A percentile compares a stretch with the other conserved stretches of the same genome.
phyloP scores from a whole-genome alignment of 2,888 invertebrate species.

The Muschampia plurimacula region DNA sequence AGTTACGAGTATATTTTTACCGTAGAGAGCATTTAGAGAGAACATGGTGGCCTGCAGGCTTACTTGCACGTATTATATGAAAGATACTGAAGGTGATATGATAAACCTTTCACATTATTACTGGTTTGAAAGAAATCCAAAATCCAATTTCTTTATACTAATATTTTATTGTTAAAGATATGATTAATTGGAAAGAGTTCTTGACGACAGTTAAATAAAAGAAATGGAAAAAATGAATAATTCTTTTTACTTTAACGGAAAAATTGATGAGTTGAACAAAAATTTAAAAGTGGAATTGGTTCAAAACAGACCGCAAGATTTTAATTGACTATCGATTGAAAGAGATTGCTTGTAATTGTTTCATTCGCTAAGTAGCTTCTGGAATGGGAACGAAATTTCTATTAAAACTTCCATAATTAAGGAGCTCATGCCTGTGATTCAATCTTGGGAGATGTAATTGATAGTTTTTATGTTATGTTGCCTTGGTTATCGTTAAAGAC shows the following conservation, averaged over 20 bases:
- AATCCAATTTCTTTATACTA: not conserved
- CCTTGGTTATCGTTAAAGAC: not conserved
- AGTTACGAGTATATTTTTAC: too few species aligned
- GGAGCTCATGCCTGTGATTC: not conserved
- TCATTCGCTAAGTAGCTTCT: constrained; percentile 13
- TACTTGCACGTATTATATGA: too few species aligned
- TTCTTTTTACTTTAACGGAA: constrained; percentile 8
- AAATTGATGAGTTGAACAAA: constrained; percentile 14
- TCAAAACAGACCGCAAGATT: constrained; percentile 28
- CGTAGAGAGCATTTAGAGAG: too few species aligned
- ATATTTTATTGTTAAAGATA: not conserved
- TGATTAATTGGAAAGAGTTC: not conserved
- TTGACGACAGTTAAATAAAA: not conserved
- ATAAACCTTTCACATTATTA: not conserved
- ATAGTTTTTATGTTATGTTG: not conserved
- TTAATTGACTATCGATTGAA: constrained; percentile 27
- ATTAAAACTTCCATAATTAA: constrained; percentile 1
- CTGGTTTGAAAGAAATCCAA: not conserved
- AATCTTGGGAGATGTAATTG: not conserved
- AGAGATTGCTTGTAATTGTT: constrained; percentile 31
- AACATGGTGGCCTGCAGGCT: too few species aligned
- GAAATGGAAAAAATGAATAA: not conserved
- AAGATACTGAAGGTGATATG: too few species aligned
- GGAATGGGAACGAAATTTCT: not conserved
- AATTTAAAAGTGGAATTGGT: constrained; percentile 23